Evolutionary conservation across 2,113 vertebrate genomes (phyloP).

Genomic region (Albula glossodonta): DNA sequence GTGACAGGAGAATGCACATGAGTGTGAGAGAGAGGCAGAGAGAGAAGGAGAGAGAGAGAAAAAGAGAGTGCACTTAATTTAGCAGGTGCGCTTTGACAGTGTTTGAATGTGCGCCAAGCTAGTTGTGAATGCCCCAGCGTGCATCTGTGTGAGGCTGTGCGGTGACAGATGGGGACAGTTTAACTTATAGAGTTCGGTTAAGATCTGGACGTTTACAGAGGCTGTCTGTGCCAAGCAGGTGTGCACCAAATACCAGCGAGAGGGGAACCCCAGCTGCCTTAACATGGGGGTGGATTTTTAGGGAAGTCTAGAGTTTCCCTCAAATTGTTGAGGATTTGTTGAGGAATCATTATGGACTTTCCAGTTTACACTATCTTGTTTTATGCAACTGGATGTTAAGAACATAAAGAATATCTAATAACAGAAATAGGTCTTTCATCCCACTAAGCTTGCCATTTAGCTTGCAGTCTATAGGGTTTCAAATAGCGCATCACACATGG

Average conservation of each 20-base stretch:
- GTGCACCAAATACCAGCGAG: constrained; percentile 57
- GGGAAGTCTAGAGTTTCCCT: constrained; percentile 2
- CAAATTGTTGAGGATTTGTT: background rate
- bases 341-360: background rate
- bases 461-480: no score
- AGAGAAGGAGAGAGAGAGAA: constrained; percentile 34
- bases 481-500: no score
- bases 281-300: background rate
- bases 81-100: constrained; percentile 77
- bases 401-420: no score
- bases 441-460: no score
- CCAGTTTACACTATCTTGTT: background rate
- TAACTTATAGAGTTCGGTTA: constrained; percentile 79
- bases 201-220: constrained; percentile 70
- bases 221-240: constrained; percentile 73
- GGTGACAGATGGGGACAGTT: constrained; percentile 78
- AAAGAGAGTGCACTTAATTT: constrained; percentile 65
- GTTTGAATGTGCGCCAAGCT: constrained; percentile 74
- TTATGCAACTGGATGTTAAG: background rate
- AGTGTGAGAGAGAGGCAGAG: constrained; percentile 48
- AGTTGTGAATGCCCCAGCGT: constrained; percentile 52
- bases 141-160: constrained; percentile 66
- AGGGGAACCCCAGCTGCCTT: constrained; percentile 57
- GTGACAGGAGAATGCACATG: constrained; percentile 35
- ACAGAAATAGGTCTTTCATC: no score